These are phyloP conservation scores for Leptinotarsa peninsularis DNA, from an alignment of 2,888 invertebrate genomes.

Conservation along the genomic window DNA sequence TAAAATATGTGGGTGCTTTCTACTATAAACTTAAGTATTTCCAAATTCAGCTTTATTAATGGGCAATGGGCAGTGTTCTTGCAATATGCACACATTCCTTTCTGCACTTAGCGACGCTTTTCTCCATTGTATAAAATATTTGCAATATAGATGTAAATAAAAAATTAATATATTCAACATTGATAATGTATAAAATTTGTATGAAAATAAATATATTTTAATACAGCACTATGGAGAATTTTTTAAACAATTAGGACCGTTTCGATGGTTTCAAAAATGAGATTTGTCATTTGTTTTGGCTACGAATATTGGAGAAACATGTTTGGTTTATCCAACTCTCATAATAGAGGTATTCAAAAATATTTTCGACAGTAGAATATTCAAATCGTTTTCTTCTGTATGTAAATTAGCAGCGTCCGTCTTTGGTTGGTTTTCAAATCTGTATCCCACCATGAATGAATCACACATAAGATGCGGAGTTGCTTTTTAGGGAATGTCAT, in stretches of 20 bases:
- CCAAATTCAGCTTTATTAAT: neutral
- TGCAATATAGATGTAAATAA: constrained; percentile 16
- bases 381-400: too few relatives aligned
- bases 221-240: neutral
- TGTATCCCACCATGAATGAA: too few relatives aligned
- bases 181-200: neutral
- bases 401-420: too few relatives aligned
- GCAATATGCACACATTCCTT: neutral
- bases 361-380: too few relatives aligned
- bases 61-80: neutral
- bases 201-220: constrained; percentile 14
- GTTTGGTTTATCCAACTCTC: too few relatives aligned
- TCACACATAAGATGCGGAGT: too few relatives aligned
- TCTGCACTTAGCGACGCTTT: neutral
- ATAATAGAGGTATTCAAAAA: too few relatives aligned
- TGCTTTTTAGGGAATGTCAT: too few relatives aligned
- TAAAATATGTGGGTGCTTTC: constrained; percentile 1
- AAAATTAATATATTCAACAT: neutral
- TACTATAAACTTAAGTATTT: neutral
- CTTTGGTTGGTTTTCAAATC: too few relatives aligned
- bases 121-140: neutral
- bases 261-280: neutral
- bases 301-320: too few relatives aligned
- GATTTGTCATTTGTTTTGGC: too few relatives aligned
- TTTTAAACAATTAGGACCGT: neutral